These are phyloP conservation scores for Tyrophagus putrescentiae DNA, from an alignment of 1,140 invertebrate species.

Conservation along the genomic window DNA sequence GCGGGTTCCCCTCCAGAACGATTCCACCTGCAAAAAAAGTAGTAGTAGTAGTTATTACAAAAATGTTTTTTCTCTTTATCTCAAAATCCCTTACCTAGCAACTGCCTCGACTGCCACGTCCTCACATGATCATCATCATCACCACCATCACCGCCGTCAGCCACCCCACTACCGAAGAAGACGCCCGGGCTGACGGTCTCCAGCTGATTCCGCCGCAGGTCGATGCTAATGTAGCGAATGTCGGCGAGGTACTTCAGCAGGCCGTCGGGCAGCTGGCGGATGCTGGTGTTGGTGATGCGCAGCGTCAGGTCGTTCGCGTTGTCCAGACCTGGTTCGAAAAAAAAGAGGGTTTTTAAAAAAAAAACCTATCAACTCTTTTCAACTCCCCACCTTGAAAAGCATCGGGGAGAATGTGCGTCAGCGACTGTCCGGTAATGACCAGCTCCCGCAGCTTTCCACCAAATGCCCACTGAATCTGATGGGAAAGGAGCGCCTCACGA, in stretches of 20 bases:
- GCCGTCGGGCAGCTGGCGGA: constrained; percentile 23
- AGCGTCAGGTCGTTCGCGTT: constrained; percentile 25
- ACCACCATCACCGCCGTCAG: not conserved
- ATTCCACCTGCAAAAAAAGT: constrained; percentile 50
- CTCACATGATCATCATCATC: not conserved
- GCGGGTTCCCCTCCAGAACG: constrained; percentile 60
- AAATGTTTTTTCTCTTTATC: not conserved
- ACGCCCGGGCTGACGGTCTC: constrained; percentile 20
- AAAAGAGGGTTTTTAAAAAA: constrained; percentile 7
- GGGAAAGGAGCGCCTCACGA: constrained; percentile 25
- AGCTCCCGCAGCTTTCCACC: constrained; percentile 26
- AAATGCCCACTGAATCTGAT: constrained; percentile 29
- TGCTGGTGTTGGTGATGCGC: constrained; percentile 26
- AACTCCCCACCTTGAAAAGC: constrained; percentile 24
- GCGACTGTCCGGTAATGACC: constrained; percentile 25
- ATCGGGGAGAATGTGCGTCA: constrained; percentile 27
- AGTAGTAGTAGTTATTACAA: not conserved
- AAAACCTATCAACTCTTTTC: not conserved
- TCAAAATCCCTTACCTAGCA: constrained; percentile 19
- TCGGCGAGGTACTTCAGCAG: constrained; percentile 26
- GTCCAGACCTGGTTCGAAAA: constrained; percentile 19
- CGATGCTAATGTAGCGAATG: constrained; percentile 27
- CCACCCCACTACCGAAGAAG: not conserved
- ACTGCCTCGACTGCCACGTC: constrained; percentile 12
- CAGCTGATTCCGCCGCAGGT: constrained; percentile 25